These are phyloP conservation scores for Lydus trimaculatus DNA, from an alignment of 2,888 invertebrate genomes.

Conservation along the genomic window DNA sequence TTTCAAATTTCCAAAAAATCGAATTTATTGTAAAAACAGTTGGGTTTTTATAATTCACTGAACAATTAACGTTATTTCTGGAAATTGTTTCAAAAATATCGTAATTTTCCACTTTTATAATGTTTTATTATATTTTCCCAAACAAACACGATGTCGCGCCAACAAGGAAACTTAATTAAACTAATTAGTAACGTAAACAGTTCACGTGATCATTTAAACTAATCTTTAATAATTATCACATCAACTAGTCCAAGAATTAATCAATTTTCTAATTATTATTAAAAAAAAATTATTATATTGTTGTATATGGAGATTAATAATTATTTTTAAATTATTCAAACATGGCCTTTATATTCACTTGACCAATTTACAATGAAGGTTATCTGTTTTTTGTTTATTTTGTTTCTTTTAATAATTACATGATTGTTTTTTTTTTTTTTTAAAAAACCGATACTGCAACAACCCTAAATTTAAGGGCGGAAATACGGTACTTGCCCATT, in stretches of 20 bases:
- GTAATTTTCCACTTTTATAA: background rate
- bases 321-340: slow-evolving; percentile 6
- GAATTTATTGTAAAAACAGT: background rate
- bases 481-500: slow-evolving; percentile 8
- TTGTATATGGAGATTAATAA: background rate
- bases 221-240: slow-evolving; percentile 15
- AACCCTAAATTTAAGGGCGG: slow-evolving; percentile 1
- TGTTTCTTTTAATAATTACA: background rate
- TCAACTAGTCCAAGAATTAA: slow-evolving; percentile 12
- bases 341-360: background rate
- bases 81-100: background rate
- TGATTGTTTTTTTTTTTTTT: background rate
- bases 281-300: background rate
- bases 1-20: background rate
- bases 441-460: background rate
- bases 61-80: background rate
- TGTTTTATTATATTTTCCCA: background rate
- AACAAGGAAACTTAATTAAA: background rate
- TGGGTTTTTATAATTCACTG: background rate
- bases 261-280: slow-evolving; percentile 13
- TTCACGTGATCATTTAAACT: slow-evolving; percentile 13
- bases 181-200: slow-evolving; percentile 9
- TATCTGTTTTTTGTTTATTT: background rate
- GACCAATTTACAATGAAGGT: background rate
- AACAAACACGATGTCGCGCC: background rate